Evolutionary conservation across 2,888 invertebrate species (phyloP).

Genomic region (Machimus atricapillus): DNA sequence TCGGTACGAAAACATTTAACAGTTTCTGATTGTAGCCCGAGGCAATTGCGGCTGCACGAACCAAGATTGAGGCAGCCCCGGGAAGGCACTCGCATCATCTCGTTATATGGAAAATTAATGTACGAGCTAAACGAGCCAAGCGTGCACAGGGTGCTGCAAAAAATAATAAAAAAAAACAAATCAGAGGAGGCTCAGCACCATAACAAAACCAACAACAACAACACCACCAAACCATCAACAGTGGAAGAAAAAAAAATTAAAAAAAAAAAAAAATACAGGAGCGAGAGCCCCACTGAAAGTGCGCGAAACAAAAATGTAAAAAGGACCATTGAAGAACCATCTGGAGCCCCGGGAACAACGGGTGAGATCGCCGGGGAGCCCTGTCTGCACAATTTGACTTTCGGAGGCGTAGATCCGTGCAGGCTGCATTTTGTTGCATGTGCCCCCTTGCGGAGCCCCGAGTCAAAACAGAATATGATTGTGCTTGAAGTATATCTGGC

Average conservation of each 20-base stretch:
- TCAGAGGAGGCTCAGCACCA: background rate
- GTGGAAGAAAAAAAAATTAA: background rate
- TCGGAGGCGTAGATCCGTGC: constrained; percentile 4
- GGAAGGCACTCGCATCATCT: background rate
- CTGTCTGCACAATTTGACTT: constrained; percentile 13
- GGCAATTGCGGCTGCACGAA: background rate
- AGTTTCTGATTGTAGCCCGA: constrained; percentile 23
- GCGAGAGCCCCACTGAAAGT: background rate
- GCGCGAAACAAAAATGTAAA: background rate
- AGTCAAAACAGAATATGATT: constrained; percentile 18
- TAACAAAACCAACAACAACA: background rate
- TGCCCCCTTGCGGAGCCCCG: background rate
- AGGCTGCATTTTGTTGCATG: background rate
- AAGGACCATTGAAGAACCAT: constrained; percentile 11
- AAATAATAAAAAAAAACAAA: background rate
- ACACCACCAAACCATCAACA: background rate
- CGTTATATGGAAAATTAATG: constrained; percentile 39
- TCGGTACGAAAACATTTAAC: constrained; percentile 28
- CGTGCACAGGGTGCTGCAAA: background rate
- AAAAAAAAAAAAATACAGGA: background rate
- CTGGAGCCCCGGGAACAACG: background rate
- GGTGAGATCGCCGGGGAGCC: background rate
- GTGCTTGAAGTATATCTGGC: background rate
- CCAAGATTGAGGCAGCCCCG: background rate
- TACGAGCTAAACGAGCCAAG: constrained; percentile 24